These are phyloP conservation scores for Pherbina coryleti DNA, from an alignment of 2,888 invertebrate species.

Conservation along the genomic window DNA sequence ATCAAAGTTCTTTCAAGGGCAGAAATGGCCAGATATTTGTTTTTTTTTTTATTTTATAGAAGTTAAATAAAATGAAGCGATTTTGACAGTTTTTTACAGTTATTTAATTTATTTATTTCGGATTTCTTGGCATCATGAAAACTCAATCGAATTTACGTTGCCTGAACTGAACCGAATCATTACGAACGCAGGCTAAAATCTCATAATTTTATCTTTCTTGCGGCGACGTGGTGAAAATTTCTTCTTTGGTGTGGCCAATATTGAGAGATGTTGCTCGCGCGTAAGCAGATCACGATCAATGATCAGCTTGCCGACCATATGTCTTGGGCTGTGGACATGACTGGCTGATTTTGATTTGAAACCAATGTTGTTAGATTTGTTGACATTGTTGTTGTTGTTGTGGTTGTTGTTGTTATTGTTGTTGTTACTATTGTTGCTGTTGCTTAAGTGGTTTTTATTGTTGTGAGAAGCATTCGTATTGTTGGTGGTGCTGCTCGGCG, in stretches of 20 bases:
- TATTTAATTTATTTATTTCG: not conserved
- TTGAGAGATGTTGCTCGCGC: constrained; percentile 13
- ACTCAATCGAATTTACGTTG: not conserved
- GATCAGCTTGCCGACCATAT: not conserved
- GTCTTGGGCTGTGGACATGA: not conserved
- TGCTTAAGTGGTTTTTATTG: not conserved
- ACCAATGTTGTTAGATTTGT: not conserved
- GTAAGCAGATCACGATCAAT: constrained; percentile 20
- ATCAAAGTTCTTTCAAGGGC: no score
- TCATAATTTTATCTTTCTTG: not conserved
- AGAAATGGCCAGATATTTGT: no score
- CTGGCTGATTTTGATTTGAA: not conserved
- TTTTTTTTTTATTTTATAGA: no score
- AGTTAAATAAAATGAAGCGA: no score
- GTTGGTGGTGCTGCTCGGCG: not conserved
- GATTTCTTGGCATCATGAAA: not conserved
- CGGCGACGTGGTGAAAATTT: not conserved
- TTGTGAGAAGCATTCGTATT: not conserved
- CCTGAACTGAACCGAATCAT: not conserved
- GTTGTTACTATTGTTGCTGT: not conserved
- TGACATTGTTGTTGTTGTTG: not conserved
- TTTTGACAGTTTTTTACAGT: no score
- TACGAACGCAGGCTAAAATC: not conserved
- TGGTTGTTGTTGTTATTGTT: not conserved
- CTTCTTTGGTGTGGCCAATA: constrained; percentile 31